Evolutionary conservation across 1,140 invertebrate species (phyloP), one percentile per base, ranked within the genome.

Genomic region (Caenorhabditis brenneri): DNA sequence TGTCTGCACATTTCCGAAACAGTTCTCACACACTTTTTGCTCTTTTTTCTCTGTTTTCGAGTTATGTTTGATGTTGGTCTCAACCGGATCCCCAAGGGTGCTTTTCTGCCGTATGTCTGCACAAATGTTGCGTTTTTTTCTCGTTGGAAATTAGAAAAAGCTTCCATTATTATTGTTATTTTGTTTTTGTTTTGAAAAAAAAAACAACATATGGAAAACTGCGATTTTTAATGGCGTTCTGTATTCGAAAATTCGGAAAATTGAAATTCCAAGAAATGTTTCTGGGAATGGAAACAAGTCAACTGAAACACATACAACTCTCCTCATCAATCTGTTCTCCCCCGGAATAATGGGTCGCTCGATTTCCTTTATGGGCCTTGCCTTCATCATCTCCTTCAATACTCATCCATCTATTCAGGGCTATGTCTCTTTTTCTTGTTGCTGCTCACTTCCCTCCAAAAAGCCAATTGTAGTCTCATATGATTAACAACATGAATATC

Each of bases 291-390:
- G 42, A 46, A 46, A 46, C 42, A 4, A 42, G 12, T 42, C 39
- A 42, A 42, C 5, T 42, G 39, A 42, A 42, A 42, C 39, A 42
- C 12, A 42, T 42, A 12, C 39, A 42, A 42, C 36, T 42, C 12
- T 12, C 65, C 65, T 74, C 65, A 74, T 74, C 65, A 74, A 74
- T 74, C 65, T 74, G 65, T 74, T 74, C 65, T 42, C 53, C 22
- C 24, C 49, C 58, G 7, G n/a, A 42, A 74, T 74, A 74, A 74
- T 74, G 65, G 36, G 27, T 48, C 12, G 27, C 78, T 80, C 46
- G 46, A 33, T 51, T 19, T 74, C 33, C 33, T 80, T 31, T 49
- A 79, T 79, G 19, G 39, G 39, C 48, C 48, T 51, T 39, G 27
- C 31, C 33, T 24, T 80, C 22, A n/a, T n/a, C n/a, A n/a, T n/a